Base-by-base conservation (phyloP, 2,113 vertebrate species). In the Mola mola region DNA sequence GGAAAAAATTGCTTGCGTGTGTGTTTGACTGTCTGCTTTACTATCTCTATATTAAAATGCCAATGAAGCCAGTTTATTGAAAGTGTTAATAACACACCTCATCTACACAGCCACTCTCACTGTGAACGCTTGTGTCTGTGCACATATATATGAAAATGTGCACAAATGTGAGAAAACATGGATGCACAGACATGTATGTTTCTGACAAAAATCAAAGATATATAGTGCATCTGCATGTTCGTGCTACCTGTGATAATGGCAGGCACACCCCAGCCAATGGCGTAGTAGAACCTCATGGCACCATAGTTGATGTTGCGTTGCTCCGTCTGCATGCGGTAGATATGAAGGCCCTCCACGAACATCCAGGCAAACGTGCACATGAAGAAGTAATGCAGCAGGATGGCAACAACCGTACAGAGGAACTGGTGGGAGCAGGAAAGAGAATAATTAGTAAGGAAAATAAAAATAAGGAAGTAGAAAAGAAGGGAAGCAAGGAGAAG, bases 251-350 rank as follows among this genome's bases (percentile, higher is more conserved):
- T 95, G 83, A 99, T 95, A 70, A 99, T 95, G n/a, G 97, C 96
- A 0, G 97, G 96, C 20, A 97, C 94, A 0, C 97, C 97, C 96
- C 96, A 98, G 82, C 97, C 97, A 2, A 98, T 95, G 81, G 96
- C 95, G 0, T 98, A 97, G 87, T 98, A 98, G 92, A 98, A 99
- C 65, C 95, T 94, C 96, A 99, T 99, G 75, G 97, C 95, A 1
- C 97, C 97, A 0, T 93, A 95, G 91, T 99, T 97, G 83, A 98
- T 88, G 1, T 98, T 99, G 52, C 96, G 93, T 1, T 92, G 95
- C 87, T 98, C 97, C 0, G 95, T 97, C 87, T 97, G 96, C 95
- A 99, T 97, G 55, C 97, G 94, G 90, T 98, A 98, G 84, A 98
- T 94, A 72, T 99, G 97, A 51, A 98, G 94, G 20, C 95, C 95